Base-by-base conservation (phyloP, 1,140 invertebrate genomes). In the Potamilus streckersoni region DNA sequence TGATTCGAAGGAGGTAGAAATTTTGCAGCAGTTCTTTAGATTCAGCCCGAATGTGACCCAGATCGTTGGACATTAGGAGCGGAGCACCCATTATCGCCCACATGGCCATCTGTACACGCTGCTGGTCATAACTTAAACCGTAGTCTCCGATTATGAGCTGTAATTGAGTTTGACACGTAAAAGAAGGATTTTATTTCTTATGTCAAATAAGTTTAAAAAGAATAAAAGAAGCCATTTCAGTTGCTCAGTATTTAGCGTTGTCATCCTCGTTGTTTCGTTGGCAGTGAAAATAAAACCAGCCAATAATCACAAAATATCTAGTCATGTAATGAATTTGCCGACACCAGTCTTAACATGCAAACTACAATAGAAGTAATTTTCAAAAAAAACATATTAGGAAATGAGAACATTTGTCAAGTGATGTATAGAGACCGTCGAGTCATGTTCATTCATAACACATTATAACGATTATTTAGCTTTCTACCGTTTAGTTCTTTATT, bases 41-140 rank as follows among this genome's bases (percentile, higher is more conserved):
- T 84, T 96, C 95, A 0, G 95, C 94, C 63, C 94, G 91, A 65
- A 99, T 96, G 5, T 94, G 96, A 73, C 97, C 90, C 59, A 99
- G 91, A 91, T 99, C 98, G 31, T 96, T 96, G 6, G 97, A 98
- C 96, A 99, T 98, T n/a, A 99, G 92, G 16, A 99, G 91, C 4
- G 98, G 98, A 8, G 98, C 95, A 1, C 97, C 97, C 81, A 98
- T 89, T 82, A 99, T 97, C 1, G 96, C 95, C 98, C 98, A 99
- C 74, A 99, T 92, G 4, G 97, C 97, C 94, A 99, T 97, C 92
- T 99, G 98, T 0, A 96, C 95, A 91, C 96, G 96, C 82, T 96
- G 94, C 89, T 99, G 97, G 82, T 98, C 96, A 86, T 96, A 96
- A 84, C 96, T 98, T n/a, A 99, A 90, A 1, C 97, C 97, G 87